These are phyloP conservation scores for Apeltes quadracus DNA, from an alignment of 2,113 vertebrate genomes.

Conservation along the genomic window DNA sequence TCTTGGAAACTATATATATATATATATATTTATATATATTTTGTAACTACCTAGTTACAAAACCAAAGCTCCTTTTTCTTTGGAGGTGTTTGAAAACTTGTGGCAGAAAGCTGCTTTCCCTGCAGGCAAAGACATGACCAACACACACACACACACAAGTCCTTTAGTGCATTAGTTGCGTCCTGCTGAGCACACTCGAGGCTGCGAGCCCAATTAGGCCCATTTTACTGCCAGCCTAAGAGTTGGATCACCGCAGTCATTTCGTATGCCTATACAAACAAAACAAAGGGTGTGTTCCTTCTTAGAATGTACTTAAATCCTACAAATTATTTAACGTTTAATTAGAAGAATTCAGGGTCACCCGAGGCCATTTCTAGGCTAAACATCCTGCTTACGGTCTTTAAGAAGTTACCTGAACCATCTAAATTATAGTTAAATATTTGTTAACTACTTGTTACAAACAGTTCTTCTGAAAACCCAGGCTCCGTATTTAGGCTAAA, in stretches of 20 bases:
- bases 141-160: slow-evolving; percentile 30
- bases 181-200: slow-evolving; percentile 61
- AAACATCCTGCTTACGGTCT: slow-evolving; percentile 13
- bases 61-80: not conserved
- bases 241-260: slow-evolving; percentile 34
- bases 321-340: slow-evolving; percentile 41
- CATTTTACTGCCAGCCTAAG: slow-evolving; percentile 35
- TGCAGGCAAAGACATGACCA: slow-evolving; percentile 25
- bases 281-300: slow-evolving; percentile 33
- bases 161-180: slow-evolving; percentile 54
- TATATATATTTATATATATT: too few species aligned
- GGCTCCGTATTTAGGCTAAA: slow-evolving; percentile 30
- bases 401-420: slow-evolving; percentile 21
- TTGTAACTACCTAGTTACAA: slow-evolving; percentile 4
- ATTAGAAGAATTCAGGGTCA: slow-evolving; percentile 21
- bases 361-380: slow-evolving; percentile 4
- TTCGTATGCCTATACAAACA: slow-evolving; percentile 39
- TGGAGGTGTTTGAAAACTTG: not conserved
- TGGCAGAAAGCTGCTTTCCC: slow-evolving; percentile 16
- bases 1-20: slow-evolving; percentile 19
- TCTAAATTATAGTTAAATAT: too few species aligned
- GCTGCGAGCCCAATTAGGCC: slow-evolving; percentile 54
- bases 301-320: slow-evolving; percentile 40
- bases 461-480: slow-evolving; percentile 21
- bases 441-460: slow-evolving; percentile 4